Percentiles rank a stretch among this genome's conserved stretches.
phyloP scores from a whole-genome alignment of 2,888 invertebrate species.

The Dorcus hopei region DNA sequence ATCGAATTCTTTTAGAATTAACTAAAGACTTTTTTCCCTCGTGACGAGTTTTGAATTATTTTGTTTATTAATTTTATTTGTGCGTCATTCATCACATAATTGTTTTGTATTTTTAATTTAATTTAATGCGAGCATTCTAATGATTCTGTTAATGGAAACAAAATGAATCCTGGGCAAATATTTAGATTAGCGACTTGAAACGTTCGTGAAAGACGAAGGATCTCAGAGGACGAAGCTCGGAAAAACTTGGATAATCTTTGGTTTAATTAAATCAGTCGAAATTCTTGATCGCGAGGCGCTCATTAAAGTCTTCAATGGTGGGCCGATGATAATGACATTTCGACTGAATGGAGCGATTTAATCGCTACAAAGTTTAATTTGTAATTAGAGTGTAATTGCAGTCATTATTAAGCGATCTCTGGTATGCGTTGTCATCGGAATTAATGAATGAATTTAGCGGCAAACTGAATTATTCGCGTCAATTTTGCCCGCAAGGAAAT shows the following conservation, averaged over 20 bases:
- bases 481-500: neutral
- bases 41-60: too few species aligned
- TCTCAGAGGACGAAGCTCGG: too few species aligned
- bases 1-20: too few species aligned
- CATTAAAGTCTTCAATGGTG: constrained; percentile 32
- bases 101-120: too few species aligned
- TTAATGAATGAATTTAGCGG: constrained; percentile 23
- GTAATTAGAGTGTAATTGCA: constrained; percentile 39
- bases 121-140: too few species aligned
- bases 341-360: constrained; percentile 36
- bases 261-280: constrained; percentile 33
- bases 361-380: constrained; percentile 39
- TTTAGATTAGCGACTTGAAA: too few species aligned
- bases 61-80: too few species aligned
- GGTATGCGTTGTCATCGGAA: constrained; percentile 26
- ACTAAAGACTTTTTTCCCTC: too few species aligned
- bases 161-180: too few species aligned
- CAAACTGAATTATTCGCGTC: constrained; percentile 1
- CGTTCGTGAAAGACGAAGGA: too few species aligned
- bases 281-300: constrained; percentile 31
- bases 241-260: neutral
- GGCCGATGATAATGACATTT: constrained; percentile 38
- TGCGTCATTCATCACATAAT: too few species aligned
- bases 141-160: too few species aligned
- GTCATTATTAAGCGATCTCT: constrained; percentile 33